These are phyloP conservation scores for Timema podura DNA, from an alignment of 2,888 invertebrate species.

Conservation along the genomic window DNA sequence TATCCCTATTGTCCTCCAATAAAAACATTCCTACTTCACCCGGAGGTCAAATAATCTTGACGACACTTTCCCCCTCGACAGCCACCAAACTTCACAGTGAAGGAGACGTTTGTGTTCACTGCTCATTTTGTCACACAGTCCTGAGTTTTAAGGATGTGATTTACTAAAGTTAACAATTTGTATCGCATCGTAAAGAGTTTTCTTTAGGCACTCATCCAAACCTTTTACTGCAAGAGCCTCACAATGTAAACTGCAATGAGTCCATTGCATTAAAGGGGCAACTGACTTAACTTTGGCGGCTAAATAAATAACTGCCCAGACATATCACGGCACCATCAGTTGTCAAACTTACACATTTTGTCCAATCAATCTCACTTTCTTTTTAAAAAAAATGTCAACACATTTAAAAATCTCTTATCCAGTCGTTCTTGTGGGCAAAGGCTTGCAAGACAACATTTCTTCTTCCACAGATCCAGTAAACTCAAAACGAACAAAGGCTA, in stretches of 20 bases:
- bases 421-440: too few relatives aligned
- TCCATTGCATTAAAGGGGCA: neutral
- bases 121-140: neutral
- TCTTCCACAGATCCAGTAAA: too few relatives aligned
- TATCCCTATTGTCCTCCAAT: neutral
- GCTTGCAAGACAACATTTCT: too few relatives aligned
- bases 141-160: neutral
- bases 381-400: neutral
- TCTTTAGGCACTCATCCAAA: slow-evolving; percentile 14
- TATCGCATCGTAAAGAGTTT: neutral
- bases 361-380: neutral
- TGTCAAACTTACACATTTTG: neutral
- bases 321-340: too few relatives aligned
- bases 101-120: slow-evolving; percentile 20
- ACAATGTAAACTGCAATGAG: neutral
- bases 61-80: neutral
- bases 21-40: neutral
- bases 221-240: slow-evolving; percentile 1
- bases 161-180: neutral
- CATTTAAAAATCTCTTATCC: neutral
- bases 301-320: too few relatives aligned
- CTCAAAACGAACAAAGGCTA: too few relatives aligned
- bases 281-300: too few relatives aligned
- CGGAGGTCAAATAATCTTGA: slow-evolving; percentile 14
- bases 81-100: slow-evolving; percentile 21